Conservation (phyloP, 2,888 invertebrate genomes). For the Hanleya hanleyi region DNA sequence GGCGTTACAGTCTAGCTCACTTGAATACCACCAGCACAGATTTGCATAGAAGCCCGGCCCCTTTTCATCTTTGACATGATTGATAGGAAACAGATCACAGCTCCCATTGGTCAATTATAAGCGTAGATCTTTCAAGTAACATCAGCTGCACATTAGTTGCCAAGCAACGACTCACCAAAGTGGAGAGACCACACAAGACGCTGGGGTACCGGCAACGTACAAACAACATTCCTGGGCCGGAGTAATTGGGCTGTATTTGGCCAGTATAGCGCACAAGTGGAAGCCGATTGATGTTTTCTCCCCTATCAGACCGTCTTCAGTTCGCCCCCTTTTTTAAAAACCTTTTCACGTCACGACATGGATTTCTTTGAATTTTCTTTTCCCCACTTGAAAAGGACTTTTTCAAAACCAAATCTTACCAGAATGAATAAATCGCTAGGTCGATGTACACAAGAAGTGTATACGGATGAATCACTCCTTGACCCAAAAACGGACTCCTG, state of each 20-base stretch:
- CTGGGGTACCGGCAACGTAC: conserved; percentile 15
- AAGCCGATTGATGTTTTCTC: neutral
- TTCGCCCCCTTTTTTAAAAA: too few species aligned
- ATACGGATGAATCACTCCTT: neutral
- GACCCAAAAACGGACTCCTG: neutral
- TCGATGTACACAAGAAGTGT: too few species aligned
- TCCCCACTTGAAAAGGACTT: neutral
- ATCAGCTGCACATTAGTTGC: conserved; percentile 71
- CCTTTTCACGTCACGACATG: neutral
- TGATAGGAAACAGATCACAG: conserved; percentile 60
- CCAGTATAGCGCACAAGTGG: too few species aligned
- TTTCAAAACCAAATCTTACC: neutral
- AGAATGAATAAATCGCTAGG: neutral
- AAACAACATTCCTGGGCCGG: neutral
- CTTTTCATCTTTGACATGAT: conserved; percentile 52
- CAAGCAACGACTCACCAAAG: conserved; percentile 72
- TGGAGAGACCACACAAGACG: conserved; percentile 71
- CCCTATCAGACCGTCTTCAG: neutral
- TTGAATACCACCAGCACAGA: conserved; percentile 20
- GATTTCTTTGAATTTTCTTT: neutral
- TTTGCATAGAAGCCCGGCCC: conserved; percentile 64
- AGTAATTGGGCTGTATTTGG: neutral
- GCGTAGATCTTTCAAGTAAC: conserved; percentile 64
- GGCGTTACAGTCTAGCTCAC: neutral
- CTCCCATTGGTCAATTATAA: conserved; percentile 65